phyloP scores from a whole-genome alignment of 2,113 vertebrate genomes.

The Marcusenius ussheri region DNA sequence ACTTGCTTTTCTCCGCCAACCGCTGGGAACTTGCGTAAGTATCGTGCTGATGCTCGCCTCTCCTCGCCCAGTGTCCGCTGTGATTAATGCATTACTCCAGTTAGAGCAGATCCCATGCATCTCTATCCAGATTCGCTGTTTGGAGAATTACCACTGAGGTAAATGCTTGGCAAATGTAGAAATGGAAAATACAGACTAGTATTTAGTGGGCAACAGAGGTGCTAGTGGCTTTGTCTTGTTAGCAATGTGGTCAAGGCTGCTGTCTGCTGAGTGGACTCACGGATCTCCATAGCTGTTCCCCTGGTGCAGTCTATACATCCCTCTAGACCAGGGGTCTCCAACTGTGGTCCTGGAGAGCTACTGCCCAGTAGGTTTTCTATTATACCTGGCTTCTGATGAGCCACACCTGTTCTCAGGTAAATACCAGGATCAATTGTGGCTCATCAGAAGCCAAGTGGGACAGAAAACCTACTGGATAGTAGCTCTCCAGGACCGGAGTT shows the following conservation, averaged over 20 bases:
- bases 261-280: neutral
- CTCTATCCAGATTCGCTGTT: neutral
- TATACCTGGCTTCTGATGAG: too few relatives aligned
- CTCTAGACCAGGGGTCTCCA: too few relatives aligned
- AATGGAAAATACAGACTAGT: neutral
- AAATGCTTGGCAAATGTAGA: neutral
- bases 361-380: too few relatives aligned
- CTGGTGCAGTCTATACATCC: neutral
- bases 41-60: neutral
- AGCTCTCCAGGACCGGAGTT: too few relatives aligned
- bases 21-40: slow-evolving; percentile 86
- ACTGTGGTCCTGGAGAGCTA: too few relatives aligned
- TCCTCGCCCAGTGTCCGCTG: neutral
- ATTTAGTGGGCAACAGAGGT: neutral
- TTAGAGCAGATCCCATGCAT: neutral
- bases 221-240: neutral
- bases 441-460: too few relatives aligned
- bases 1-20: slow-evolving; percentile 92
- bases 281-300: neutral
- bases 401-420: too few relatives aligned
- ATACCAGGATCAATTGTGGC: too few relatives aligned
- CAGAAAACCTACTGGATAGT: too few relatives aligned
- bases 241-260: neutral
- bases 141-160: neutral
- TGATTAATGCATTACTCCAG: neutral